Percentiles rank a stretch among this genome's conserved stretches.
These are phyloP conservation scores for Mycalesis mineus DNA, from an alignment of 2,888 invertebrate species.

Conservation along the genomic window DNA sequence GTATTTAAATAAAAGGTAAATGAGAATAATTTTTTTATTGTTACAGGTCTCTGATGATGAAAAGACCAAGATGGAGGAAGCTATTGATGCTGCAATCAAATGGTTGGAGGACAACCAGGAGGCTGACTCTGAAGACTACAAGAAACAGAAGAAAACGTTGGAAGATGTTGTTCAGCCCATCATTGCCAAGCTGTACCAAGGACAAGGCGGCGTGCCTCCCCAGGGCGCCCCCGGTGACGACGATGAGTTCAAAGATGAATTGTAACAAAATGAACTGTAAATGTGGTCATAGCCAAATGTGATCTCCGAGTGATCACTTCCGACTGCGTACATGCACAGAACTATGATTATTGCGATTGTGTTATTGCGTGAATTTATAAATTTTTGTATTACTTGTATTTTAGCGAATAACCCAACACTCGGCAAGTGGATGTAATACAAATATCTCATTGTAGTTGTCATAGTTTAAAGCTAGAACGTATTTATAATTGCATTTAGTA, in stretches of 20 bases:
- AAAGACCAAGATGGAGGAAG: constrained; percentile 95
- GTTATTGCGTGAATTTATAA: background rate
- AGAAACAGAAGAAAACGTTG: constrained; percentile 95
- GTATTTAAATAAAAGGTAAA: no score
- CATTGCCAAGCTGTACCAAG: constrained; percentile 96
- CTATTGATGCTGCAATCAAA: constrained; percentile 97
- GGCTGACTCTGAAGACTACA: constrained; percentile 93
- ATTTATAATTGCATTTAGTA: background rate
- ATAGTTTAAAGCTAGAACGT: background rate
- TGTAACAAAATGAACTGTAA: constrained; percentile 77
- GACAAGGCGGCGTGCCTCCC: constrained; percentile 87
- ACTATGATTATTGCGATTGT: background rate
- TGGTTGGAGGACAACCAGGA: constrained; percentile 98
- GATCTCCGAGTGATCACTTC: constrained; percentile 54
- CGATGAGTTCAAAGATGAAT: constrained; percentile 90
- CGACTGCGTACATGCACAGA: constrained; percentile 34
- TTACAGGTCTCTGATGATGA: constrained; percentile 86
- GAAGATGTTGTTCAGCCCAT: constrained; percentile 98
- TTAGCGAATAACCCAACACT: background rate
- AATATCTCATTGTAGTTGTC: background rate
- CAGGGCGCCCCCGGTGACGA: constrained; percentile 83
- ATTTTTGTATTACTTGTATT: background rate
- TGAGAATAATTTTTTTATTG: constrained; percentile 2
- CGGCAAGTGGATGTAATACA: no score
- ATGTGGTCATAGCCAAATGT: constrained; percentile 64